phyloP scores from a whole-genome alignment of 2,113 vertebrate genomes.

The Antechinus stuartii region DNA sequence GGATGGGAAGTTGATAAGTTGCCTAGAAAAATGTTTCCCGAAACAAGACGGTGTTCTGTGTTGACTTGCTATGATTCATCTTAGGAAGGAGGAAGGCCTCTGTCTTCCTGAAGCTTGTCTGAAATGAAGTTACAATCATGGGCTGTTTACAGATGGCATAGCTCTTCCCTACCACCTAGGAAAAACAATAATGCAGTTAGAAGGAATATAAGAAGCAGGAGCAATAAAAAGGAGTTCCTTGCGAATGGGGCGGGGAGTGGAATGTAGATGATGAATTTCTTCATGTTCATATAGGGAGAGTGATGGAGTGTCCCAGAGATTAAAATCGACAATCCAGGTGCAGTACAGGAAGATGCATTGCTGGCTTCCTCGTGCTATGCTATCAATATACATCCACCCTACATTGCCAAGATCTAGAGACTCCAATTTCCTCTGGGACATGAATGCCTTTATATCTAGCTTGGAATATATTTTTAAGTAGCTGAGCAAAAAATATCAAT shows the following conservation, averaged over 20 bases:
- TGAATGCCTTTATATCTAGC: background rate
- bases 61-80: background rate
- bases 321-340: background rate
- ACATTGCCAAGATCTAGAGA: constrained; percentile 2
- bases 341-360: constrained; percentile 17
- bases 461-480: background rate
- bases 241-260: background rate
- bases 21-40: background rate
- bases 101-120: background rate
- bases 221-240: constrained; percentile 27
- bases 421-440: constrained; percentile 10
- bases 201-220: background rate
- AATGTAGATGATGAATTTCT: constrained; percentile 38
- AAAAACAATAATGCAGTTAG: background rate
- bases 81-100: constrained; percentile 1
- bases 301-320: background rate
- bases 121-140: background rate
- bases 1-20: background rate
- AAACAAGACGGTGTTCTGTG: background rate
- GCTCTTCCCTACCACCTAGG: constrained; percentile 19
- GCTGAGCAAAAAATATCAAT: background rate
- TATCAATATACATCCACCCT: background rate
- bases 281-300: constrained; percentile 15
- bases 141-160: background rate
- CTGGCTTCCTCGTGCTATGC: background rate